Evolutionary conservation across 1,140 invertebrate genomes (phyloP).

Genomic region (Lucilia cuprina): DNA sequence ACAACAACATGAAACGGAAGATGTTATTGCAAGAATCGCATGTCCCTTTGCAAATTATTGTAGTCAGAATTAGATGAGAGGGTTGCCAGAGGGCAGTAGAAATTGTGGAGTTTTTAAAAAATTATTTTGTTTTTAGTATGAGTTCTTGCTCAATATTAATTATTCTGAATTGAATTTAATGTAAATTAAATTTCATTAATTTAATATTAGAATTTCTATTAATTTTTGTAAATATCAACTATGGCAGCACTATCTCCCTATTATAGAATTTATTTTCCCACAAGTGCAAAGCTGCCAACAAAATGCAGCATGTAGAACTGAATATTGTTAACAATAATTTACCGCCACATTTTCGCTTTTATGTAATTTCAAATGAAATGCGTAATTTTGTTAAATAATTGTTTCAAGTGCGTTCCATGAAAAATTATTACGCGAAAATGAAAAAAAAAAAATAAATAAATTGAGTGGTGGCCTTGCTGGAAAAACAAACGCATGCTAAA

Average conservation of each 20-base stretch:
- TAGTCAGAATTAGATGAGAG: not conserved
- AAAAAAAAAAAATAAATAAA: too few relatives aligned
- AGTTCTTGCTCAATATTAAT: too few relatives aligned
- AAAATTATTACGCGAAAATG: too few relatives aligned
- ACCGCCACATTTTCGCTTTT: not conserved
- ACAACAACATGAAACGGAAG: not conserved
- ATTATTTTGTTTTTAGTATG: too few relatives aligned
- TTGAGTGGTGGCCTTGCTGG: too few relatives aligned
- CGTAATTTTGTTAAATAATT: not conserved
- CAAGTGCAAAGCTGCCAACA: constrained; percentile 10
- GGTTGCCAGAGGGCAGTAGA: not conserved
- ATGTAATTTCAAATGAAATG: not conserved
- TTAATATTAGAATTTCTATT: too few relatives aligned
- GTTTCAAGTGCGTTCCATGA: not conserved
- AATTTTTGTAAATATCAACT: not conserved
- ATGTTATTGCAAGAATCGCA: not conserved
- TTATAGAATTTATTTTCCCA: not conserved
- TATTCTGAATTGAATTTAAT: too few relatives aligned
- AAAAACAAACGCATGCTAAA: too few relatives aligned
- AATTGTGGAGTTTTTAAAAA: not conserved
- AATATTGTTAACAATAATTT: constrained; percentile 4
- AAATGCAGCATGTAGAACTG: not conserved
- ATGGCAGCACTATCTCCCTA: not conserved
- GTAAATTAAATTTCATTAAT: too few relatives aligned
- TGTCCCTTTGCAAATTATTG: not conserved